phyloP scores from a whole-genome alignment of 2,797 vertebrate genomes.

The Oryzias sinensis region DNA sequence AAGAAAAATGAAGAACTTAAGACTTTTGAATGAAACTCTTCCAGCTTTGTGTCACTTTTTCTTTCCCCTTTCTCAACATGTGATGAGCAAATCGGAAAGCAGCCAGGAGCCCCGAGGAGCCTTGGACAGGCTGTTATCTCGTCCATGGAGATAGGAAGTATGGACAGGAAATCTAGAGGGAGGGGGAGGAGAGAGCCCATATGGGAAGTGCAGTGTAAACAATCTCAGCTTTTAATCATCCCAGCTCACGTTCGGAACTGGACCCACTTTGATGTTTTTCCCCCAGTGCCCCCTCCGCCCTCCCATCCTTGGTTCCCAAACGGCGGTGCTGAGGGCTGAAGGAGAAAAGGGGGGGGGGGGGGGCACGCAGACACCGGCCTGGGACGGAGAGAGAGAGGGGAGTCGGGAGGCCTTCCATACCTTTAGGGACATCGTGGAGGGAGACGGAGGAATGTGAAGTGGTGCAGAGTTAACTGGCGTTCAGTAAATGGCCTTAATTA shows the following conservation, averaged over 20 bases:
- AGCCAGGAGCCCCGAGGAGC: constrained; percentile 53
- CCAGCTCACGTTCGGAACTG: constrained; percentile 78
- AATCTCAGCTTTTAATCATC: constrained; percentile 81
- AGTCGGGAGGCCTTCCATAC: constrained; percentile 42
- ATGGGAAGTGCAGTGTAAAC: constrained; percentile 84
- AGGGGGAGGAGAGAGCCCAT: constrained; percentile 63
- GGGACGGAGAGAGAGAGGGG: constrained; percentile 13
- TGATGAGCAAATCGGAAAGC: constrained; percentile 9
- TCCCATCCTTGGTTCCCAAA: constrained; percentile 61
- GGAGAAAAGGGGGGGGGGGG: not conserved
- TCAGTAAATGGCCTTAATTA: constrained; percentile 63
- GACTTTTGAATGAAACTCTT: no score
- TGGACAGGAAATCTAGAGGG: constrained; percentile 79
- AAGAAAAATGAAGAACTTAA: no score
- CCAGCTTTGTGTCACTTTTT: no score
- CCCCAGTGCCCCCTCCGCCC: constrained; percentile 69
- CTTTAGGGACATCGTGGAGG: constrained; percentile 56
- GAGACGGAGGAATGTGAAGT: constrained; percentile 60
- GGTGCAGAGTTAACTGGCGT: constrained; percentile 56
- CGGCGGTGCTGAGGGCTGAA: constrained; percentile 33
- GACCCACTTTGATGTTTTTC: constrained; percentile 78
- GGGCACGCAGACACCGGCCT: constrained; percentile 46
- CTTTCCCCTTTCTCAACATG: no score
- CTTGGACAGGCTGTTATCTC: constrained; percentile 74
- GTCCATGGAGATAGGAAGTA: constrained; percentile 75